Percentiles rank a stretch among this genome's conserved stretches.
Conservation (phyloP, 2,888 invertebrate genomes). For the Lampropteryx suffumata region DNA sequence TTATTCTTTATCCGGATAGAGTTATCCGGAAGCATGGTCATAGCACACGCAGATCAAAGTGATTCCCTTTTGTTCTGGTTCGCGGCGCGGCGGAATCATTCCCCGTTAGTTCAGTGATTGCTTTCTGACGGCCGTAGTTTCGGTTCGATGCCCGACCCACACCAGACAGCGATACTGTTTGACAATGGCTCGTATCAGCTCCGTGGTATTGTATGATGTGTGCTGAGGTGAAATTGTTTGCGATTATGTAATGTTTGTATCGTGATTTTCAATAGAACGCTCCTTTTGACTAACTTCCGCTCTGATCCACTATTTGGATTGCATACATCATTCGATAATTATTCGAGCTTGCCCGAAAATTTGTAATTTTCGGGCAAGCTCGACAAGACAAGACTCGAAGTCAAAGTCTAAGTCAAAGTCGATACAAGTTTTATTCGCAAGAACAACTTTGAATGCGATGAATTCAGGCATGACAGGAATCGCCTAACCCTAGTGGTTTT, state of each 20-base stretch:
- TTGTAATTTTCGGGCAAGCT: too few relatives aligned
- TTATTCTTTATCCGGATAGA: slow-evolving; percentile 20
- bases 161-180: slow-evolving; percentile 13
- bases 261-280: slow-evolving; percentile 4
- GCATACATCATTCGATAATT: too few relatives aligned
- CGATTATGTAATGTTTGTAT: slow-evolving; percentile 2
- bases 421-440: too few relatives aligned
- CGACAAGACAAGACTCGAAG: too few relatives aligned
- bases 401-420: too few relatives aligned
- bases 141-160: slow-evolving; percentile 46
- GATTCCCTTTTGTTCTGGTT: slow-evolving; percentile 73
- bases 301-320: too few relatives aligned
- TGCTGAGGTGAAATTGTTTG: slow-evolving; percentile 18
- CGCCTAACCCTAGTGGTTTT: too few relatives aligned
- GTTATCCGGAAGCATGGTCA: slow-evolving; percentile 35
- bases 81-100: slow-evolving; percentile 64
- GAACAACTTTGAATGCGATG: too few relatives aligned
- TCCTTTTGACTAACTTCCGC: background rate
- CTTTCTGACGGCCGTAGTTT: slow-evolving; percentile 56
- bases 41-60: slow-evolving; percentile 61
- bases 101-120: slow-evolving; percentile 69
- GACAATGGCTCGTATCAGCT: slow-evolving; percentile 14
- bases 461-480: too few relatives aligned
- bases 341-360: too few relatives aligned
- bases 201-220: slow-evolving; percentile 18